Conservation (phyloP, 2,888 invertebrate genomes). For the Homarus gammarus region DNA sequence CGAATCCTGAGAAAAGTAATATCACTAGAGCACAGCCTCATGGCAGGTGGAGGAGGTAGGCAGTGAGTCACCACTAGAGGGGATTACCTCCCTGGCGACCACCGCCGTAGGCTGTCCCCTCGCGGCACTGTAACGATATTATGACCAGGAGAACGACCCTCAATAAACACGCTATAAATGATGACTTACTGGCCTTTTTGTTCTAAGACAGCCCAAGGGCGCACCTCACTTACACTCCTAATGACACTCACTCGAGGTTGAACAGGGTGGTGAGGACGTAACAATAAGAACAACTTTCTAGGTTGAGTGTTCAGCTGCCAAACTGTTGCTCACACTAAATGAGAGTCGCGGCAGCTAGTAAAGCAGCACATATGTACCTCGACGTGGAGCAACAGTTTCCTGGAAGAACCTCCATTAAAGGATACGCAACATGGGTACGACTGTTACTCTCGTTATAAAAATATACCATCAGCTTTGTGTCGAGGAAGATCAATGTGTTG, state of each 20-base stretch:
- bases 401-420: neutral
- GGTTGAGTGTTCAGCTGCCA: neutral
- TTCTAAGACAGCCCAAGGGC: no score
- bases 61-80: neutral
- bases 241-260: no score
- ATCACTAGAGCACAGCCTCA: neutral
- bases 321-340: neutral
- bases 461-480: neutral
- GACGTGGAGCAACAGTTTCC: neutral
- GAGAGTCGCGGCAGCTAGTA: neutral
- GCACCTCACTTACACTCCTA: no score
- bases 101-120: no score
- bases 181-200: no score
- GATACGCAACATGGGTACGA: no score
- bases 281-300: no score
- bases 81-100: neutral
- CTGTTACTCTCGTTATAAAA: neutral
- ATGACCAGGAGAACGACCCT: no score
- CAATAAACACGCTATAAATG: no score
- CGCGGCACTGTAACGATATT: no score
- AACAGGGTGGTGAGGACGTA: no score
- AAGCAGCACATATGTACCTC: neutral
- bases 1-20: neutral
- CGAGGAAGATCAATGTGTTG: no score
- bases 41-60: neutral